Evolutionary conservation across 2,888 invertebrate species (phyloP).

Genomic region (Netelia melanura): DNA sequence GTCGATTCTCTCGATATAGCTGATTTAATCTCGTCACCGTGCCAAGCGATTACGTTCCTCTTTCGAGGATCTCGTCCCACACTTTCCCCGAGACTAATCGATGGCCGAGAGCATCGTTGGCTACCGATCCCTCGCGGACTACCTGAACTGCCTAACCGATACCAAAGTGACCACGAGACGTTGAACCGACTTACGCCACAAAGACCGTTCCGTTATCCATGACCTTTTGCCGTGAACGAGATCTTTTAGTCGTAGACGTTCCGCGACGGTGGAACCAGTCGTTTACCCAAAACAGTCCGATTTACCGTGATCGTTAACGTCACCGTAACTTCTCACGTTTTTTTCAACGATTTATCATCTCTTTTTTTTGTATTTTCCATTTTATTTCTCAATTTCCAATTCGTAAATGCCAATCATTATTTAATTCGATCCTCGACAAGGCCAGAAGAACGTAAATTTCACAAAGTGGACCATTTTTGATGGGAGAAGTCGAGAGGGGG

Average conservation of each 20-base stretch:
- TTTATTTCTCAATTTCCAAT: neutral
- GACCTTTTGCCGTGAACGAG: conserved; percentile 56
- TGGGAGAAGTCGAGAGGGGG: conserved; percentile 29
- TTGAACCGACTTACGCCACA: conserved; percentile 47
- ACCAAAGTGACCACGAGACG: conserved; percentile 39
- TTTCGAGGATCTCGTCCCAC: conserved; percentile 21
- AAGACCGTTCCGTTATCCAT: conserved; percentile 58
- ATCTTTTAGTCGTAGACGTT: conserved; percentile 19
- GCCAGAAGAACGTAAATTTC: conserved; percentile 13
- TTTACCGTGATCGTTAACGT: neutral
- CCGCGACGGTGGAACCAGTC: conserved; percentile 15
- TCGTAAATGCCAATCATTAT: neutral
- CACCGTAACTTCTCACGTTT: neutral
- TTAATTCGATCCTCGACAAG: neutral
- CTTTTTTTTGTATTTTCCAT: neutral
- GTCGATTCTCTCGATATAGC: neutral
- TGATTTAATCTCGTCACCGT: conserved; percentile 16
- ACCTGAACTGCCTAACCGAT: conserved; percentile 8
- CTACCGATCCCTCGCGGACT: conserved; percentile 35
- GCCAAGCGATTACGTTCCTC: conserved; percentile 6
- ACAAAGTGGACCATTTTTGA: conserved; percentile 17
- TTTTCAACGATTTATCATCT: neutral
- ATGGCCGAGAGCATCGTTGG: conserved; percentile 35
- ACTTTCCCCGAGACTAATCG: conserved; percentile 49
- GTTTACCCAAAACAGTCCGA: neutral